phyloP scores from a whole-genome alignment of 2,113 vertebrate genomes.

The Hemichromis elongatus region DNA sequence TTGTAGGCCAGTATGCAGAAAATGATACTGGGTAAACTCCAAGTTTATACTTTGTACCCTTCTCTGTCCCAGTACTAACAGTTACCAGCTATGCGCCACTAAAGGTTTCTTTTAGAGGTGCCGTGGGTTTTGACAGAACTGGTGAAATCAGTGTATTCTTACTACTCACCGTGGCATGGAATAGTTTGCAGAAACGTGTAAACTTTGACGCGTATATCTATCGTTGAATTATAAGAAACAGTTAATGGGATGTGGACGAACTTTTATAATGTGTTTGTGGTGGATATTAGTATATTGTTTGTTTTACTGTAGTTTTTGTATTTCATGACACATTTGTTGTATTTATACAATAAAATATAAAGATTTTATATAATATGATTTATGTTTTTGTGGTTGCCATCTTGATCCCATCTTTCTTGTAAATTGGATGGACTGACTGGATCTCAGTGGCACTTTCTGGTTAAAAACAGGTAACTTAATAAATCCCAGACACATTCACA shows the following conservation, averaged over 20 bases:
- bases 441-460: background rate
- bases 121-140: background rate
- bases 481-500: background rate
- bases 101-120: background rate
- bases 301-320: background rate
- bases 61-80: background rate
- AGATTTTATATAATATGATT: background rate
- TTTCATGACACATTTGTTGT: fast-evolving
- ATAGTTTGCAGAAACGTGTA: background rate
- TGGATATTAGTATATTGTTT: background rate
- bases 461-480: background rate
- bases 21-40: background rate
- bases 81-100: background rate
- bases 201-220: fast-evolving
- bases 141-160: background rate
- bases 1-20: background rate
- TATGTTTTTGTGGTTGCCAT: background rate
- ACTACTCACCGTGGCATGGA: fast-evolving
- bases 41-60: background rate
- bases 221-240: background rate
- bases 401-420: no score
- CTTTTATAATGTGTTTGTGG: background rate
- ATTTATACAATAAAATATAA: background rate
- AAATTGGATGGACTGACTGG: background rate
- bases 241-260: background rate